A percentile compares a stretch with the other conserved stretches of the same genome.
These are phyloP conservation scores for Aplocera efformata DNA, from an alignment of 2,888 invertebrate genomes.

Conservation along the genomic window DNA sequence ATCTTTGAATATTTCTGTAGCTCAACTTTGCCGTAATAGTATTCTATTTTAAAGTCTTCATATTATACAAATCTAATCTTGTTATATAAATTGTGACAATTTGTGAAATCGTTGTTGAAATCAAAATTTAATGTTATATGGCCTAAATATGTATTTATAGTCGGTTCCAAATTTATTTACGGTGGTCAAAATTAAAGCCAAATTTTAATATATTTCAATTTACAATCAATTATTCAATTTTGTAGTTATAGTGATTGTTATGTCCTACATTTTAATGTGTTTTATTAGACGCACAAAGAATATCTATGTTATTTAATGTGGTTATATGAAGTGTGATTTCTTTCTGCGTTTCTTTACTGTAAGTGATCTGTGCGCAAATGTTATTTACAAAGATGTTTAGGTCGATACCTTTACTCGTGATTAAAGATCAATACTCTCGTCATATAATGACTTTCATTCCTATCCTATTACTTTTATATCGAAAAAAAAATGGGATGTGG, in stretches of 20 bases:
- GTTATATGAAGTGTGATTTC: neutral
- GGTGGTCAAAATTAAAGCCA: conserved; percentile 52
- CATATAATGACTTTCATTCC: no score
- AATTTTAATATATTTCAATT: conserved; percentile 35
- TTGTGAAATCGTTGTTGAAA: no score
- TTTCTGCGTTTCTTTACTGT: conserved; percentile 5
- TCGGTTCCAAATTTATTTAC: conserved; percentile 13
- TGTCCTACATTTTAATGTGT: conserved; percentile 1
- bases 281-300: neutral
- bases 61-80: neutral
- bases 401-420: conserved; percentile 5
- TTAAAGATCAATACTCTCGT: conserved; percentile 20
- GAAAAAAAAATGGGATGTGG: no score
- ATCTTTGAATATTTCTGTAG: no score
- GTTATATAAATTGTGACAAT: no score
- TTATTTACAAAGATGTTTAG: neutral
- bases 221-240: conserved; percentile 17
- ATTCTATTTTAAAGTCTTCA: no score
- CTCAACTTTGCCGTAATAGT: no score
- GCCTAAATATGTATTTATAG: conserved; percentile 32
- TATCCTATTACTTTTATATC: no score
- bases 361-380: conserved; percentile 14
- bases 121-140: conserved; percentile 26
- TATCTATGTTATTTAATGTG: neutral
- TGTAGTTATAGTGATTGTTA: neutral